phyloP scores from a whole-genome alignment of 2,888 invertebrate species.

The Zygogramma bicolorata region DNA sequence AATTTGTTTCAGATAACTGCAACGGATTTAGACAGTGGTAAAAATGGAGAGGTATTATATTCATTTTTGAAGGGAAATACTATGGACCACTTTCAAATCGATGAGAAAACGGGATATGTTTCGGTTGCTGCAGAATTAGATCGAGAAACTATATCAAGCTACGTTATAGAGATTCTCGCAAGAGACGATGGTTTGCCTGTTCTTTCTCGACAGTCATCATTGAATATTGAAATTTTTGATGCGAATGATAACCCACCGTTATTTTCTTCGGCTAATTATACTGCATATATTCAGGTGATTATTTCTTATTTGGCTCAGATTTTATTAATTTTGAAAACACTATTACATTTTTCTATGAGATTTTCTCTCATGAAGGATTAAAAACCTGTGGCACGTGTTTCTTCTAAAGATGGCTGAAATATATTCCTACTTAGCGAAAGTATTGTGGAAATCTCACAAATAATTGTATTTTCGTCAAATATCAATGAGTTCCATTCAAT shows the following conservation, averaged over 20 bases:
- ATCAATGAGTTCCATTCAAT: no score
- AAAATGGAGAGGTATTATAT: slow-evolving; percentile 85
- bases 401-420: no score
- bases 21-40: slow-evolving; percentile 85
- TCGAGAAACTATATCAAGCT: slow-evolving; percentile 83
- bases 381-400: no score
- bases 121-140: slow-evolving; percentile 82
- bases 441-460: no score
- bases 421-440: no score
- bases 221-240: slow-evolving; percentile 87
- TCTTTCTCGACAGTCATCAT: slow-evolving; percentile 78
- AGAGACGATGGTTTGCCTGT: slow-evolving; percentile 85
- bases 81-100: slow-evolving; percentile 82
- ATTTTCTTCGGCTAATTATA: slow-evolving; percentile 84
- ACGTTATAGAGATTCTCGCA: slow-evolving; percentile 84
- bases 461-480: no score
- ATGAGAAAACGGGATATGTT: slow-evolving; percentile 82
- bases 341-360: no score
- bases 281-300: slow-evolving; percentile 76
- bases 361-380: no score
- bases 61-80: slow-evolving; percentile 82
- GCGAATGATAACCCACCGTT: slow-evolving; percentile 93
- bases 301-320: no score
- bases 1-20: slow-evolving; percentile 73
- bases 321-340: no score